Evolutionary conservation across 2,797 vertebrate genomes (phyloP), one percentile per base, ranked within the genome.

Genomic region (Phataginus tetradactyla): DNA sequence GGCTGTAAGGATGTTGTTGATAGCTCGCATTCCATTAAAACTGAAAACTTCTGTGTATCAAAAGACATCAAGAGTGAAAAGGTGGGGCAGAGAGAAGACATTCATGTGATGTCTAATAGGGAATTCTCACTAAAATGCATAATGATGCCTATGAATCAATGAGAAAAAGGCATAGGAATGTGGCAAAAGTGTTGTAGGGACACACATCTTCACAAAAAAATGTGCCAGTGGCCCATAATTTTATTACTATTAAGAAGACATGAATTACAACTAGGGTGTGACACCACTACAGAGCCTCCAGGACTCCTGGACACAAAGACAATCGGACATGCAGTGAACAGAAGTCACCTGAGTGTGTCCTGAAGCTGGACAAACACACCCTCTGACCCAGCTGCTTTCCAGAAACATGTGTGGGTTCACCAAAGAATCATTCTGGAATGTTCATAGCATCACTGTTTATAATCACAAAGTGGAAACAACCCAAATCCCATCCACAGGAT

Each of bases 101-200:
- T 0, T 4, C 29, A 14, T 0, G 15, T 21, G 18, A 37, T 6
- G 3, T 5, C 21, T 32, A 17, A 0, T 15, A 8, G n/a, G 7
- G 13, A 9, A 42, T 17, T 39, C 39, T 34, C 2, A 2, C 69
- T 12, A 25, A 8, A 74, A 27, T 27, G 14, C 1, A 23, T 11
- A 9, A 20, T 3, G 29, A 20, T 11, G 3, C 51, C 61, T 23
- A 7, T 25, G 20, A 4, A 9, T 23, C 53, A 2, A 6, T 23
- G 34, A 39, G 37, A 23, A 53, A 45, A n/a, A 39, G 49, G 55
- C 32, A 8, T 13, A 11, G 32, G 15, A 59, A 45, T 53, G n/a
- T 0, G 4, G 66, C 32, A 34, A 27, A 25, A 9, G 15, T 57
- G 37, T 23, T 4, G 5, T 20, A 53, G 37, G 84, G 45, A 75